phyloP scores from a whole-genome alignment of 2,888 invertebrate species.

The Galerucella calmariensis region DNA sequence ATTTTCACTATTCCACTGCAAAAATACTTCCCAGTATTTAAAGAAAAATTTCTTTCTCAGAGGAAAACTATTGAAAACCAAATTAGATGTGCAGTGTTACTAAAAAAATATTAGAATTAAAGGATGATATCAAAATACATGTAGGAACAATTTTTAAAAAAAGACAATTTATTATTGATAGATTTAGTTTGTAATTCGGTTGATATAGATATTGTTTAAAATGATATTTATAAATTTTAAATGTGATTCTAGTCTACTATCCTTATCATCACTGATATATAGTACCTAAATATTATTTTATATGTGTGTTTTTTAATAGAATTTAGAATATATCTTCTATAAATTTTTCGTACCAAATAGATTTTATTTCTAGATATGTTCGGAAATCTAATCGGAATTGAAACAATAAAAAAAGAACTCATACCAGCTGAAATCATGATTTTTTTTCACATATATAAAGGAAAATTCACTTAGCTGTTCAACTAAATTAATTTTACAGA shows the following conservation, averaged over 20 bases:
- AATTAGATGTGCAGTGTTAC: not conserved
- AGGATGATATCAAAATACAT: not conserved
- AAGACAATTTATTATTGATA: slow-evolving; percentile 12
- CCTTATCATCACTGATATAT: slow-evolving; percentile 45
- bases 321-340: slow-evolving; percentile 45
- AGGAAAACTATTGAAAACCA: not conserved
- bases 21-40: too few species aligned
- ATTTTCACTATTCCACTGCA: too few species aligned
- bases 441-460: too few species aligned
- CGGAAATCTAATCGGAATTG: not conserved
- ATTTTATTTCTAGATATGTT: slow-evolving; percentile 22
- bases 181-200: slow-evolving; percentile 29
- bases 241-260: slow-evolving; percentile 55
- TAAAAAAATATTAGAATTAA: not conserved
- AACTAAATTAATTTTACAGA: too few species aligned
- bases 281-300: slow-evolving; percentile 24
- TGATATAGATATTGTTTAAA: slow-evolving; percentile 47
- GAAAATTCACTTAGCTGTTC: too few species aligned
- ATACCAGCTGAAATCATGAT: too few species aligned
- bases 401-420: not conserved
- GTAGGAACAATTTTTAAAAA: slow-evolving; percentile 25
- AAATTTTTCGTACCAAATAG: slow-evolving; percentile 54
- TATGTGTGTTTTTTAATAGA: slow-evolving; percentile 50
- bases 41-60: too few species aligned
- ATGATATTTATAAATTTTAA: slow-evolving; percentile 50